Conservation (phyloP, 2,113 vertebrate genomes). For the crab-eating macaque (Macaca fascicularis) region T2T-MFA8v1.1 NC_088387.1:4366501-4367000, state of each 20-base stretch:
- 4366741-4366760: not conserved
- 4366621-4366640: not conserved
- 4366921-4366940: not conserved
- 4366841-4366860: not conserved
- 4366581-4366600: not conserved
- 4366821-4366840: not conserved
- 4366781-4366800: not conserved
- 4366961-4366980: not conserved
- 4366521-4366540: not conserved
- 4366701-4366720: not conserved
- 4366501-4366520: not conserved
- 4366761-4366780: not conserved
- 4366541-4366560: not conserved
- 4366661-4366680: not conserved
- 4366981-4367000: not conserved
- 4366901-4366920: not conserved
- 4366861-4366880: too few relatives aligned
- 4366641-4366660: not conserved
- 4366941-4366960: not conserved
- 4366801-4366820: not conserved
- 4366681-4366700: not conserved
- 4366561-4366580: not conserved
- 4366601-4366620: not conserved
- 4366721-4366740: not conserved
- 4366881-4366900: not conserved